Percentiles rank a stretch among this genome's conserved stretches.
These are phyloP conservation scores for Coturnix japonica DNA, from an alignment of 2,113 vertebrate species.

Conservation along the genomic window DNA sequence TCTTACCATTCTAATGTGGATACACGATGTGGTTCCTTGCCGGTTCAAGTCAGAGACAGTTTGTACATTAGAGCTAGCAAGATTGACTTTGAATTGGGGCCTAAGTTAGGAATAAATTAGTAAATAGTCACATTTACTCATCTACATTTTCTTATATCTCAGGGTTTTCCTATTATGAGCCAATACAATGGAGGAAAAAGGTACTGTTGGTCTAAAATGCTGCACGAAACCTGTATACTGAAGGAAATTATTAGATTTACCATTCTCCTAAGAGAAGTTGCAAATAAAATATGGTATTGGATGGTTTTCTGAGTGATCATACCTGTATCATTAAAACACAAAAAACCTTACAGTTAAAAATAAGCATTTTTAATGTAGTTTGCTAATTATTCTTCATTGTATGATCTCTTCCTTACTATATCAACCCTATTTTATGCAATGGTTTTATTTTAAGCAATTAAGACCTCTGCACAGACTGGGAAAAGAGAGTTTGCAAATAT, in stretches of 20 bases:
- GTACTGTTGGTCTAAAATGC: neutral
- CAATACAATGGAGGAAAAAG: neutral
- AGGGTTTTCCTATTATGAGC: neutral
- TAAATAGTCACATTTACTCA: too few species aligned
- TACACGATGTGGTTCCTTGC: neutral
- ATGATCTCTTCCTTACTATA: neutral
- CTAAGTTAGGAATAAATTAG: neutral
- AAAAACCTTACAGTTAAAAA: neutral
- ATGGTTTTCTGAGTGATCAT: neutral
- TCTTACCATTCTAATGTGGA: neutral
- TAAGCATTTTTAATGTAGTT: neutral
- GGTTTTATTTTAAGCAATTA: neutral
- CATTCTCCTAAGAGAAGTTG: neutral
- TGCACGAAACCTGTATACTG: neutral
- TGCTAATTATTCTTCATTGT: neutral
- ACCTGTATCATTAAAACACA: neutral
- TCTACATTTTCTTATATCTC: neutral
- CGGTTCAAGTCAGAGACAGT: neutral
- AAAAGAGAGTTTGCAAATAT: neutral
- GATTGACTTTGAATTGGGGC: neutral
- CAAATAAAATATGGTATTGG: neutral
- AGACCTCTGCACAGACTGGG: neutral
- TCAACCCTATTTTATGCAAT: neutral
- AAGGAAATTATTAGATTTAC: neutral
- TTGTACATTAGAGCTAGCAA: rapidly evolving